Base-by-base conservation (phyloP, 2,797 vertebrate species). In the Sylvia borin region DNA sequence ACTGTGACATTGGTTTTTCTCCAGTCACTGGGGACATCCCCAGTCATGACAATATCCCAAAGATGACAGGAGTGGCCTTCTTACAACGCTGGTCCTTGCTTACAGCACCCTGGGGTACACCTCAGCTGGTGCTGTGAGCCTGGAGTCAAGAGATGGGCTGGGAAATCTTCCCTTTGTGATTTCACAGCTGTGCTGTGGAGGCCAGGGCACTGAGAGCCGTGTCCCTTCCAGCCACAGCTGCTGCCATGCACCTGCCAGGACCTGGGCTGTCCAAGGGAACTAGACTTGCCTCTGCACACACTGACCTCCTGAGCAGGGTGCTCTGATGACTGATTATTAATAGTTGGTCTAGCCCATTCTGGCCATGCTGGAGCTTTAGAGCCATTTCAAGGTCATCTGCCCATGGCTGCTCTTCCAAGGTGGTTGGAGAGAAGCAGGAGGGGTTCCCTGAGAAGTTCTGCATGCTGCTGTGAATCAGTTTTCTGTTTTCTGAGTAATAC, bases 401-500 rank as follows among this genome's bases (percentile, higher is more conserved):
- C 60, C 53, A 32, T 22, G 58, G 50, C 25, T 90, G 48, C 36
- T 67, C 43, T 92, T 80, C 54, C 34, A 61, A 5, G 16, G 51
- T 73, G 50, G 48, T 11, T 82, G 70, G 67, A 79, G 31, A 14
- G 5, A 50, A 80, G 53, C 11, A 7, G 3, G 50, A 92, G 38
- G 74, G 20, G 8, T 91, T 95, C 40, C 50, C 61, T 80, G 57
- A 20, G 58, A 93, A 71, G 57, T 87, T 93, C 80, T 87, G 50
- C 10, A 5, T 0, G 1, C 50, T 53, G 26, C 29, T 54, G 61
- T 75, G 51, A 55, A 92, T 81, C 8, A 79, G 85, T 89, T 89
- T 80, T 92, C 72, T 93, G 2, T 94, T 93, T 92, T 66, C 67
- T 92, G 83, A 94, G 90, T 84, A 90, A 92, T 90, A 51, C 0